Conservation (phyloP, 2,113 vertebrate genomes). For the Cololabis saira region DNA sequence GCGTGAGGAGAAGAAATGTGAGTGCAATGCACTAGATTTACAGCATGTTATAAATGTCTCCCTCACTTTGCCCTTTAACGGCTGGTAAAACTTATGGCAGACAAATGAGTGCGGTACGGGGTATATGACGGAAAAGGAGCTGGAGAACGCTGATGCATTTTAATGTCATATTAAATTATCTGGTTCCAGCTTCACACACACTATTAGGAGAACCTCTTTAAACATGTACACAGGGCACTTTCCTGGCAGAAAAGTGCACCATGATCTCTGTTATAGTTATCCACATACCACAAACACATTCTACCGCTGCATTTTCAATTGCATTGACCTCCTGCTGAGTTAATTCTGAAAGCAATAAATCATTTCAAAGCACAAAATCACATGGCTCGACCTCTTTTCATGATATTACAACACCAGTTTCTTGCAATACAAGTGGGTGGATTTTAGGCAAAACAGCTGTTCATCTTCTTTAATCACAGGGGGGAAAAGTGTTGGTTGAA, state of each 20-base stretch:
- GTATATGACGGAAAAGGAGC: neutral
- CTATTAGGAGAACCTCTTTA: neutral
- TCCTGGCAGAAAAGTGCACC: neutral
- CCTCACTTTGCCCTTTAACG: constrained; percentile 28
- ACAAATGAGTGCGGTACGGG: neutral
- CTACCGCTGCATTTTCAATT: neutral
- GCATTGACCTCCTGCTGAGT: neutral
- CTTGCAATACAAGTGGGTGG: too few species aligned
- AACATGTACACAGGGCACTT: neutral
- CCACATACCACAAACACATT: neutral
- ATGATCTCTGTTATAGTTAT: neutral
- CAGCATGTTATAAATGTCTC: constrained; percentile 37
- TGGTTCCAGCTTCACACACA: neutral
- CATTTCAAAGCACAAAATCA: too few species aligned
- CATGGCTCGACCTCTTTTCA: too few species aligned
- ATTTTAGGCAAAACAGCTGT: neutral
- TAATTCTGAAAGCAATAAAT: neutral
- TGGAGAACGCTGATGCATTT: neutral
- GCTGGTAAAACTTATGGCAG: constrained; percentile 31
- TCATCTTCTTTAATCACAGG: neutral
- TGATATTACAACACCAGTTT: too few species aligned
- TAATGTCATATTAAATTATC: neutral
- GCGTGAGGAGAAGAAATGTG: constrained; percentile 5
- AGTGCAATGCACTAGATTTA: constrained; percentile 25
- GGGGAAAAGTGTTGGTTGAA: neutral